Evolutionary conservation across 1,140 invertebrate genomes (phyloP).

Genomic region (Sweltsa coloradensis): DNA sequence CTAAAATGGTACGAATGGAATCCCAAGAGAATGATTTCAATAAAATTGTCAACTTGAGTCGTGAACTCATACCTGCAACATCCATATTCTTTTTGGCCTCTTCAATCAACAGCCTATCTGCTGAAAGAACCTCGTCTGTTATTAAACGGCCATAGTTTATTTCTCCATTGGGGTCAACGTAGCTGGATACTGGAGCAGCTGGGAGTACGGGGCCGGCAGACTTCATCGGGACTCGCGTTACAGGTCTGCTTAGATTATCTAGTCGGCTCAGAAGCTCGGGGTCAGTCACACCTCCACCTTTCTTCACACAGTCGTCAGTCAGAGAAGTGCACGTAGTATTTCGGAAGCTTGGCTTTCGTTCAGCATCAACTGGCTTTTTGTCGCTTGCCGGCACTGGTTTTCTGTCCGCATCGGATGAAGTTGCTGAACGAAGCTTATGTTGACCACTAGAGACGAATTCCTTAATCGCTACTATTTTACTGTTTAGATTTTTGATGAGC

Average conservation of each 20-base stretch:
- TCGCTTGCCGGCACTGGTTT: constrained; percentile 18
- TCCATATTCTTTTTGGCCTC: constrained; percentile 69
- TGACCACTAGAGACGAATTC: constrained; percentile 34
- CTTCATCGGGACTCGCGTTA: constrained; percentile 40
- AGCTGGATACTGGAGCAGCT: constrained; percentile 35
- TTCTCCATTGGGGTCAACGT: constrained; percentile 50
- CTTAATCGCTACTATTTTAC: constrained; percentile 58
- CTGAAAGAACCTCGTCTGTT: constrained; percentile 71
- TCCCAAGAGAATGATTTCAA: too few species aligned
- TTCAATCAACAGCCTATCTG: constrained; percentile 65
- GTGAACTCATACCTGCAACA: constrained; percentile 75
- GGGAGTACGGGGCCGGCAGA: constrained; percentile 21
- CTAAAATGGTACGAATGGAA: too few species aligned
- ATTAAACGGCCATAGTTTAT: constrained; percentile 70
- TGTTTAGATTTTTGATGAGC: constrained; percentile 60
- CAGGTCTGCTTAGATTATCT: constrained; percentile 42
- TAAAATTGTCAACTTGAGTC: too few species aligned
- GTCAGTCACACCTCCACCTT: constrained; percentile 49
- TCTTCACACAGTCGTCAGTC: constrained; percentile 39
- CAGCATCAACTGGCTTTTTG: too few species aligned
- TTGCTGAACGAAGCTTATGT: background rate
- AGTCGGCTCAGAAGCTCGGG: constrained; percentile 50
- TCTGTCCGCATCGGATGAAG: constrained; percentile 19
- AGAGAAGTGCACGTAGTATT: constrained; percentile 45
- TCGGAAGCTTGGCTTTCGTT: constrained; percentile 49